These are phyloP conservation scores for Cryptosula pallasiana DNA, from an alignment of 2,888 invertebrate genomes.

Conservation along the genomic window DNA sequence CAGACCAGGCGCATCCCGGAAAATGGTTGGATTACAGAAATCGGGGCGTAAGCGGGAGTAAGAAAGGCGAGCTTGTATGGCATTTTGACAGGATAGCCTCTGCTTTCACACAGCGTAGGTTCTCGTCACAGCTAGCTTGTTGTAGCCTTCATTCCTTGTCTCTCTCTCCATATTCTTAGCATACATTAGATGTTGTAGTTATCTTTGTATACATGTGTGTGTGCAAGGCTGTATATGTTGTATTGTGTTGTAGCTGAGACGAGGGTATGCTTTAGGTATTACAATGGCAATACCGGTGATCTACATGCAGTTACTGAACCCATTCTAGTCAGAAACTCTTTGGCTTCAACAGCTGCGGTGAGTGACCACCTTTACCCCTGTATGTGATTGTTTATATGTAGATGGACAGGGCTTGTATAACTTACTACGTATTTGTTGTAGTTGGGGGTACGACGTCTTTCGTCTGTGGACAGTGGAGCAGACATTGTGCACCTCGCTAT, in stretches of 20 bases:
- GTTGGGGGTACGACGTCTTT: neutral
- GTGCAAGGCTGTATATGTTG: too few relatives aligned
- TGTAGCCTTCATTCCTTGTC: too few relatives aligned
- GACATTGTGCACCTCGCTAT: neutral
- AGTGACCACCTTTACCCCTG: too few relatives aligned
- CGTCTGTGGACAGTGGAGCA: neutral
- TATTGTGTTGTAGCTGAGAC: too few relatives aligned
- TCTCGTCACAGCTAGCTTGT: too few relatives aligned
- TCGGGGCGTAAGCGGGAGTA: slow-evolving; percentile 46
- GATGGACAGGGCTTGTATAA: neutral
- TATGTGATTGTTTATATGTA: too few relatives aligned
- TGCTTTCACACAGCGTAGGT: slow-evolving; percentile 47
- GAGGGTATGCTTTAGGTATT: slow-evolving; percentile 54
- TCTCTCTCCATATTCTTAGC: too few relatives aligned
- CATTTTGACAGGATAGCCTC: slow-evolving; percentile 44
- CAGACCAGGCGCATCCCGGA: slow-evolving; percentile 43
- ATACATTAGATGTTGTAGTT: too few relatives aligned
- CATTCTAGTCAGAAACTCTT: slow-evolving; percentile 37
- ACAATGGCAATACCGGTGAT: slow-evolving; percentile 51
- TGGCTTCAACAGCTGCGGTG: neutral
- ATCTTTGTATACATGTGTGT: too few relatives aligned
- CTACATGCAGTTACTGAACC: slow-evolving; percentile 52
- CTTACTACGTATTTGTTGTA: neutral
- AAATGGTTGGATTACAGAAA: slow-evolving; percentile 51
- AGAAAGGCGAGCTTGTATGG: slow-evolving; percentile 51